A percentile compares a stretch with the other conserved stretches of the same genome.
These are phyloP conservation scores for Hycleus phaleratus DNA, from an alignment of 1,140 invertebrate genomes.

Conservation along the genomic window DNA sequence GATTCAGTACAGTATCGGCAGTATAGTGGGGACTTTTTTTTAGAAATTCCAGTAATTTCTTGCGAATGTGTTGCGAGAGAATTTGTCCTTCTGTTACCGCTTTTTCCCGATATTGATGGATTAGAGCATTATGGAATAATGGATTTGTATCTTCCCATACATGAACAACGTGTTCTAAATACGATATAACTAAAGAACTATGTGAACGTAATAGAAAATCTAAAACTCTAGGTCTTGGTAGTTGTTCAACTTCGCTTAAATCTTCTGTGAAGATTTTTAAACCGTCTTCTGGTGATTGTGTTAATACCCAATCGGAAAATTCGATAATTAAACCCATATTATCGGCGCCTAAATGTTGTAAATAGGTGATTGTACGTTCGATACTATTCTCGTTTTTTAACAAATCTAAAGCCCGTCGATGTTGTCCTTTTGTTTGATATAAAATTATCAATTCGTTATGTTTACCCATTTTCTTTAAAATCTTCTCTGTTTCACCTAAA, in stretches of 20 bases:
- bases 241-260: conserved; percentile 74
- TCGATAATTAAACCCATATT: conserved; percentile 89
- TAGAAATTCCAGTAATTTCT: conserved; percentile 79
- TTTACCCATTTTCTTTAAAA: conserved; percentile 79
- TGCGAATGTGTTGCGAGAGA: conserved; percentile 54
- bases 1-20: conserved; percentile 77
- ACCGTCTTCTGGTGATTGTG: conserved; percentile 80
- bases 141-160: conserved; percentile 81
- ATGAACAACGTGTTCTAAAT: conserved; percentile 89
- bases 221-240: conserved; percentile 81
- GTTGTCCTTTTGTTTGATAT: conserved; percentile 88
- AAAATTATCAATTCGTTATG: conserved; percentile 91
- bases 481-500: conserved; percentile 86
- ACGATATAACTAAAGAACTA: conserved; percentile 76
- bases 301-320: conserved; percentile 89
- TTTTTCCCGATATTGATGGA: conserved; percentile 75
- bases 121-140: conserved; percentile 83
- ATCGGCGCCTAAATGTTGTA: conserved; percentile 80
- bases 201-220: conserved; percentile 81
- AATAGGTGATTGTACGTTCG: conserved; percentile 80
- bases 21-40: conserved; percentile 76
- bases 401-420: conserved; percentile 85
- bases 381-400: conserved; percentile 72
- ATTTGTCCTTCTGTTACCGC: conserved; percentile 47
- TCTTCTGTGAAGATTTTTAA: conserved; percentile 93